Evolutionary conservation across 1,140 invertebrate genomes (phyloP).

Genomic region (Drosophila pachea): DNA sequence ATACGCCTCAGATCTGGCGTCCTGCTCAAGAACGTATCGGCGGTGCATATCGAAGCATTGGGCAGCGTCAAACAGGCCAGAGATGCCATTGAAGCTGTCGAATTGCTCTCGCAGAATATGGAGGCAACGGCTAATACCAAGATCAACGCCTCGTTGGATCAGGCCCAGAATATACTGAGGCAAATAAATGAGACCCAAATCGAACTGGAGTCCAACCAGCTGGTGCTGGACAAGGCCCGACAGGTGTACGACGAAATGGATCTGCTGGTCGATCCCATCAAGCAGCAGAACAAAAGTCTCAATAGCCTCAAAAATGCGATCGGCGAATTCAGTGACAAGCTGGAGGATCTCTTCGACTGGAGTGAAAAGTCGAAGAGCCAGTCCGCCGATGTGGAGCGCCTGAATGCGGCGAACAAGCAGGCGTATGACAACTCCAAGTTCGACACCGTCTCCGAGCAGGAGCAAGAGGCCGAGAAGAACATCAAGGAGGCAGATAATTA

Average conservation of each 20-base stretch:
- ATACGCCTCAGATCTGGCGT: constrained; percentile 79
- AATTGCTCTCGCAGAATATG: constrained; percentile 83
- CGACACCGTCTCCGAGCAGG: constrained; percentile 79
- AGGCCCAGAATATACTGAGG: constrained; percentile 85
- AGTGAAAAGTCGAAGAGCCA: constrained; percentile 83
- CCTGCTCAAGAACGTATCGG: constrained; percentile 81
- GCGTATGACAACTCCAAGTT: constrained; percentile 79
- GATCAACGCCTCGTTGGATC: constrained; percentile 86
- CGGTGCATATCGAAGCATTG: constrained; percentile 80
- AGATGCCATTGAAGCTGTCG: constrained; percentile 83
- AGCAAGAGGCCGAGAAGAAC: constrained; percentile 78
- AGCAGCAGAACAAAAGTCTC: constrained; percentile 81
- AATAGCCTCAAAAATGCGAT: constrained; percentile 81
- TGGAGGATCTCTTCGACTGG: constrained; percentile 87
- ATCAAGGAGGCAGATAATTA: constrained; percentile 78
- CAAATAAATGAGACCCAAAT: constrained; percentile 78
- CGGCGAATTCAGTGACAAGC: constrained; percentile 82
- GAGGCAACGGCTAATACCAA: constrained; percentile 86
- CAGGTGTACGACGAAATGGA: constrained; percentile 84
- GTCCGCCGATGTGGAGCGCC: constrained; percentile 82
- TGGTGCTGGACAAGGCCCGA: constrained; percentile 82
- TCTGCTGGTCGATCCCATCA: constrained; percentile 83
- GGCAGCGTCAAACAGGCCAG: constrained; percentile 80
- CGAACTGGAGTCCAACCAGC: constrained; percentile 80
- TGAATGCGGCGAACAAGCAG: constrained; percentile 82